These are phyloP conservation scores for Strongylocentrotus purpuratus DNA, from an alignment of 35 echinoderm and acorn worm genomes.

Conservation along the genomic window DNA sequence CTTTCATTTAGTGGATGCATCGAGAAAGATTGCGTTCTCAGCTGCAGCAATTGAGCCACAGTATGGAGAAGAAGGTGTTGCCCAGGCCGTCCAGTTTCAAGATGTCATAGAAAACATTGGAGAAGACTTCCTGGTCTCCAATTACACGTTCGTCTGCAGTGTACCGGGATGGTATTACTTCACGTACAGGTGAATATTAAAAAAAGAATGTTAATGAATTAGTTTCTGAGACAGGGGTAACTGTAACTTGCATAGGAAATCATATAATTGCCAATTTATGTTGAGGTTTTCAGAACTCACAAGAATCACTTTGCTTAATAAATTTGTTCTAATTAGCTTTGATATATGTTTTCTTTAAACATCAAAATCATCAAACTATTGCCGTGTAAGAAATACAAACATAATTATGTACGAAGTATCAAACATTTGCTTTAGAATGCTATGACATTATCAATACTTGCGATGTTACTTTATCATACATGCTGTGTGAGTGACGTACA, in stretches of 20 bases:
- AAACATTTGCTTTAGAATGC: too few relatives aligned
- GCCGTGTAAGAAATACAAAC: background rate
- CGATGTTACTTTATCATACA: too few relatives aligned
- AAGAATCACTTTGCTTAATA: background rate
- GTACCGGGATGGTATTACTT: slow-evolving; percentile 32
- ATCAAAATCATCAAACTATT: too few relatives aligned
- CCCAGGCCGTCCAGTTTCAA: slow-evolving; percentile 18
- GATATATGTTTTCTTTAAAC: too few relatives aligned
- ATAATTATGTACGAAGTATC: too few relatives aligned
- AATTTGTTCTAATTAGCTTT: background rate
- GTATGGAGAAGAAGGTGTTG: background rate
- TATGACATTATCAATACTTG: too few relatives aligned
- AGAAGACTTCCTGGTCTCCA: background rate
- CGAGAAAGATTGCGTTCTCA: slow-evolving; percentile 18
- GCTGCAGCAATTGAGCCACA: background rate
- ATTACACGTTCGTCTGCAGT: background rate
- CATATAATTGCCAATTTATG: too few relatives aligned
- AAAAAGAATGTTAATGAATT: too few relatives aligned
- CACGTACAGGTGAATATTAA: background rate
- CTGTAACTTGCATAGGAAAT: too few relatives aligned
- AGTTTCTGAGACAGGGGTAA: too few relatives aligned
- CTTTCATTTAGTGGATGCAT: background rate
- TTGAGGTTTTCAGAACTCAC: too few relatives aligned
- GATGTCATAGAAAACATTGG: slow-evolving; percentile 17
- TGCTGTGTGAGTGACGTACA: too few relatives aligned